These are phyloP conservation scores for Trialeurodes vaporariorum DNA, from an alignment of 1,140 invertebrate species.

Conservation along the genomic window DNA sequence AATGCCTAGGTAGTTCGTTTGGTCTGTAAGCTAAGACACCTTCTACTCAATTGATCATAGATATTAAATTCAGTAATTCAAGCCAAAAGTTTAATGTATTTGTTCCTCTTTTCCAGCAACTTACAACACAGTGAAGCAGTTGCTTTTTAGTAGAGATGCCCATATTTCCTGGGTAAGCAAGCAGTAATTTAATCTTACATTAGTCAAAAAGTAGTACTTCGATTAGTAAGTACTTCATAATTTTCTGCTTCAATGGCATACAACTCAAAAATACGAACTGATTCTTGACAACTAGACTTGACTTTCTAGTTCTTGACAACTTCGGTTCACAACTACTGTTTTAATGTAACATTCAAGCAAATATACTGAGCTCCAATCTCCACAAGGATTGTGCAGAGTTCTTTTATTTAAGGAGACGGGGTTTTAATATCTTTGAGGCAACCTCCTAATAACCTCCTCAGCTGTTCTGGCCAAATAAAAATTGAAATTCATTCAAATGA, in stretches of 20 bases:
- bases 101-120: not conserved
- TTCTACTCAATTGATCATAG: no score
- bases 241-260: not conserved
- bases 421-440: no score
- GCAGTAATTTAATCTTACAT: not conserved
- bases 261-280: not conserved
- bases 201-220: not conserved
- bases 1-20: not conserved
- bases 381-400: no score
- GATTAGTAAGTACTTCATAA: not conserved
- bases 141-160: not conserved
- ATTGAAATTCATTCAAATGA: no score
- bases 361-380: no score
- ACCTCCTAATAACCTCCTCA: no score
- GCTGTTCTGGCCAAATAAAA: no score
- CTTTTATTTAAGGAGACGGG: no score
- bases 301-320: not conserved
- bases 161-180: not conserved
- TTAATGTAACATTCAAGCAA: no score
- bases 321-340: no score
- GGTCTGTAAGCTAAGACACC: no score
- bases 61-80: not conserved
- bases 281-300: not conserved
- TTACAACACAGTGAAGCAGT: not conserved
- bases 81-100: not conserved